Evolutionary conservation across 92 coral and sea anemone species (phyloP), one percentile per base, ranked within the genome.

Genomic region (Blastomussa wellsi): DNA sequence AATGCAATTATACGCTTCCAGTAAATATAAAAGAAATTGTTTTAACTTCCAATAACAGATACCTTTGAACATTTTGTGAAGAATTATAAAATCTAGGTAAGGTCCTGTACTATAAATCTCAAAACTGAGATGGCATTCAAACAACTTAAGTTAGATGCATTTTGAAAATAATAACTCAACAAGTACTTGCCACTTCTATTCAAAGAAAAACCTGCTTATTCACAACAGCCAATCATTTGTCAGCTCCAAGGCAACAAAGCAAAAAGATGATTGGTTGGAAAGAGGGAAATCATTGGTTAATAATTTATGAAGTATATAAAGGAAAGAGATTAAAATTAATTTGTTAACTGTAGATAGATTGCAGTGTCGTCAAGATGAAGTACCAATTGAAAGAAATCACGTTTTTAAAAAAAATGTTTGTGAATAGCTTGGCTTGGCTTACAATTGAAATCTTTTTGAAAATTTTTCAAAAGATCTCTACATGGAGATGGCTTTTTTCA

Each of bases 251-350:
- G 24, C 22, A 73, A 2, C 22, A 38, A 13, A 73, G 20, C 26
- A 53, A 62, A 4, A 14, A 29, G 74, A 20, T 83, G 71, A 83
- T 83, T 83, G 87, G 87, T 19, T 83, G 79, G 47, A 20, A 55
- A 64, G 22, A 74, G 33, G 38, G 20, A 38, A 53, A 55, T 38
- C 74, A 49, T 17, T 12, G 16, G 11, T 69, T 55, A 89, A 85
- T 89, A 47, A 89, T 89, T 89, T 55, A 89, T 89, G 87, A 89
- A 55, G 82, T 89, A 89, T 89, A 89, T 85, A 89, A 89, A 89
- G 89, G 74, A 31, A 57, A 69, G 53, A 80, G 36, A 57, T 20
- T 28, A 52, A 28, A 41, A 19, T 67, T 31, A 62, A 24, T 16
- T 82, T 74, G 76, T 74, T 82, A 82, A 82, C 78, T 39, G 73